Percentiles rank a stretch among this genome's conserved stretches.
phyloP scores from a whole-genome alignment of 2,888 invertebrate species.

The Euzetes globulus region DNA sequence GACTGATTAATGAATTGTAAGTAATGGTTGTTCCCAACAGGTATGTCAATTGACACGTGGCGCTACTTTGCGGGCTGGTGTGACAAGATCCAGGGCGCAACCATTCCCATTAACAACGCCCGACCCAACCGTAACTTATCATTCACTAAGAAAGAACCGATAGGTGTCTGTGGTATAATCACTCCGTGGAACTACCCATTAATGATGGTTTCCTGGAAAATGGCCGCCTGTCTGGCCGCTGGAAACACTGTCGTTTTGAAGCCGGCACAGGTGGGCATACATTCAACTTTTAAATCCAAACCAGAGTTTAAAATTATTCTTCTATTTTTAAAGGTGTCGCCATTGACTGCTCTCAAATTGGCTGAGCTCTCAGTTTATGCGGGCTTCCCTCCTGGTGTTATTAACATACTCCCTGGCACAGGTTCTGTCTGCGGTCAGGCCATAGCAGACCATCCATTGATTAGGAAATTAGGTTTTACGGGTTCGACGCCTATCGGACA shows the following conservation, averaged over 20 bases:
- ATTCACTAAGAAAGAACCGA: conserved; percentile 38
- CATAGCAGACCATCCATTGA: conserved; percentile 70
- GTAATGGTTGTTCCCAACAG: background rate
- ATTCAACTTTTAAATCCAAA: conserved; percentile 19
- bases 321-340: conserved; percentile 57
- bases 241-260: too few species aligned
- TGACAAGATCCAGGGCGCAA: conserved; percentile 76
- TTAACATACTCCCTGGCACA: conserved; percentile 82
- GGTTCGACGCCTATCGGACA: conserved; percentile 89
- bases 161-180: conserved; percentile 59
- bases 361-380: conserved; percentile 80
- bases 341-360: conserved; percentile 87
- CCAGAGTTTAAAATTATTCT: conserved; percentile 47
- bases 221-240: conserved; percentile 35
- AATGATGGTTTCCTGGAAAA: conserved; percentile 57
- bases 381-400: conserved; percentile 90
- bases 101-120: conserved; percentile 60
- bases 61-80: conserved; percentile 74
- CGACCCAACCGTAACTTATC: conserved; percentile 55
- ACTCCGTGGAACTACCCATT: conserved; percentile 88
- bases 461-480: conserved; percentile 90
- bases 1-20: background rate
- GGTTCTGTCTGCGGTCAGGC: conserved; percentile 74
- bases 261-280: background rate
- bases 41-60: conserved; percentile 94